Conservation (phyloP, 2,113 vertebrate species). For the Chrysochloris asiatica region DNA sequence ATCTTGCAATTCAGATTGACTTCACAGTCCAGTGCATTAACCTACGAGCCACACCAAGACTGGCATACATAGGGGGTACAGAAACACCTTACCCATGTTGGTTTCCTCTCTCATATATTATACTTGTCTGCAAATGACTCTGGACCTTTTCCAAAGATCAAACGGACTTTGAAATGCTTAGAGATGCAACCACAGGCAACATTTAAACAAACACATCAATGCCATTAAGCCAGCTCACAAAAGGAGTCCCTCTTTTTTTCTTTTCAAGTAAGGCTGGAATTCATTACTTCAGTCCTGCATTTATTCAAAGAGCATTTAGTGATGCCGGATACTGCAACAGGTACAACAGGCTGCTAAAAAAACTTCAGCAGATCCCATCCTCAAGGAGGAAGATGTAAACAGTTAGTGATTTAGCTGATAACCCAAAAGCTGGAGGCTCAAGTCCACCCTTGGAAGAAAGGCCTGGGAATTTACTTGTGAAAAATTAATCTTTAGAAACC, state of each 20-base stretch:
- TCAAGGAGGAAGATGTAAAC: neutral
- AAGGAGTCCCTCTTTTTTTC: neutral
- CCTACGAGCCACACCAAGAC: too few relatives aligned
- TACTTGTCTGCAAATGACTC: neutral
- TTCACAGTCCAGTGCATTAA: too few relatives aligned
- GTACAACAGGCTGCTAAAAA: neutral
- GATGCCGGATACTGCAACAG: neutral
- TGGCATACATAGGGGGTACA: too few relatives aligned
- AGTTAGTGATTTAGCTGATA: neutral
- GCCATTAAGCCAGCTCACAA: neutral
- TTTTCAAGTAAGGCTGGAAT: neutral
- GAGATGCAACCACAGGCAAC: neutral
- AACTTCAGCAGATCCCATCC: too few relatives aligned
- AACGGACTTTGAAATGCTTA: neutral
- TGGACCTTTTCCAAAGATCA: neutral
- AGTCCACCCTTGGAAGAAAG: neutral
- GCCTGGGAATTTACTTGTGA: neutral
- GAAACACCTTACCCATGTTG: neutral
- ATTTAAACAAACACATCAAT: neutral
- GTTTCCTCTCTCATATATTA: neutral
- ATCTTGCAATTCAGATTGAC: too few relatives aligned
- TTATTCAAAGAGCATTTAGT: neutral
- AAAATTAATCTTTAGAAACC: neutral
- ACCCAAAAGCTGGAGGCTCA: neutral
- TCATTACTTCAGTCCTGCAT: neutral